Base-by-base conservation (phyloP, 2,113 vertebrate species). In the Nycticryphes semicollaris region DNA sequence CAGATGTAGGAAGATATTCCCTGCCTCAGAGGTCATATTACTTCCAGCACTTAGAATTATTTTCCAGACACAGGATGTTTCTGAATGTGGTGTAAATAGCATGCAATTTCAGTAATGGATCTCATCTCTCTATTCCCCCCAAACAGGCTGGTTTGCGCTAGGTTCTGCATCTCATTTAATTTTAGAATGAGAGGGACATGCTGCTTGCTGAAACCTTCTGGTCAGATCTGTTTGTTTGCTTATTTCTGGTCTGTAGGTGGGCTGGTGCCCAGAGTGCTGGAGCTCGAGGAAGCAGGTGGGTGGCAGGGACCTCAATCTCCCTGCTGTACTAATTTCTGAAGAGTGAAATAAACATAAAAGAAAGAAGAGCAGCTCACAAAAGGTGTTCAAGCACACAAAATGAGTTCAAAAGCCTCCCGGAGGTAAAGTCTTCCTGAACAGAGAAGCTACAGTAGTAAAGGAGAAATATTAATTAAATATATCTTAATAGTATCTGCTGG, bases 161-260 rank as follows among this genome's bases (percentile, higher is more conserved):
- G 53, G 27, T 53, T 79, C 67, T 89, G 53, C 51, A 83, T 76
- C 70, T 80, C 63, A 76, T 62, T 87, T 92, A 76, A 82, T 89
- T 95, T 93, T 92, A 90, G 92, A 93, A 74, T n/a, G 84, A 57
- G 60, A 83, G 10, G 41, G 47, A 87, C 82, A 37, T 8, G 56
- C 15, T 56, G 66, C 68, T 59, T 79, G 63, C 62, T 35, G 67
- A 89, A 89, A 66, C 78, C 59, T 89, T 94, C 89, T 95, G 67
- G 77, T 77, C 94, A 94, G 89, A 87, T 85, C 70, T 56, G 67
- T 95, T 83, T 89, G 89, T 75, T 90, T 95, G 73, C 60, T 96
- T 91, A 47, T 91, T 95, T 89, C 67, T 94, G 81, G 69, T 56
- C 89, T 72, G 63, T 74, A 89, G 93, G 95, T 87, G 87, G 93